Evolutionary conservation across 2,797 vertebrate genomes (phyloP).

Genomic region (Bucorvus abyssinicus): DNA sequence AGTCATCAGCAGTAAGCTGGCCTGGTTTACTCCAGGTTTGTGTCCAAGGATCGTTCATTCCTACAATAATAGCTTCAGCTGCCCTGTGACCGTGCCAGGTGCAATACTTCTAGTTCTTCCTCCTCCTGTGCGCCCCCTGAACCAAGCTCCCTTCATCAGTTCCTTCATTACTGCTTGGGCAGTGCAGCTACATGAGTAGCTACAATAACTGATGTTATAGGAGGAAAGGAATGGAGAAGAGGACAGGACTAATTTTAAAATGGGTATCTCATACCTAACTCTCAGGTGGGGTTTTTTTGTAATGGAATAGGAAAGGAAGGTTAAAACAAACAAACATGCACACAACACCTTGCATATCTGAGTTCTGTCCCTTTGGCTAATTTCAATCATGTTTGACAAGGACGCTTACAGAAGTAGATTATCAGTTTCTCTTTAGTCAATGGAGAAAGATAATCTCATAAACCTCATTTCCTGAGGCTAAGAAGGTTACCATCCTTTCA

Average conservation of each 20-base stretch:
- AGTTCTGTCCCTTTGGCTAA: neutral
- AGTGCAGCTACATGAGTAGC: neutral
- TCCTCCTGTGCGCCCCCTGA: neutral
- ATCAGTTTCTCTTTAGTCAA: neutral
- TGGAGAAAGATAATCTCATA: neutral
- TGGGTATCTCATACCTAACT: neutral
- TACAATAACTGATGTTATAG: neutral
- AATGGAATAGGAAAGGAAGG: neutral
- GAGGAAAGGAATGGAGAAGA: neutral
- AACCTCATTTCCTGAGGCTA: neutral
- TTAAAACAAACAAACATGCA: neutral
- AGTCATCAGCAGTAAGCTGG: neutral
- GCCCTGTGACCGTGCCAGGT: neutral
- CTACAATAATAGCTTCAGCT: accelerated
- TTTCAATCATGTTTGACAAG: neutral
- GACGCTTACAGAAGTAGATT: neutral
- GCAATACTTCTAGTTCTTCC: neutral
- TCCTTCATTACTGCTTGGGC: neutral
- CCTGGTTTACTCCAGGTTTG: neutral
- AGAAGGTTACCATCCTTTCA: neutral
- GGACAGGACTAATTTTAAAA: neutral
- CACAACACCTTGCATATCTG: neutral
- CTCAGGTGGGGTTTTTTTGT: neutral
- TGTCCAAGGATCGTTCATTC: neutral
- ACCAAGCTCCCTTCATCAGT: neutral